Conservation (phyloP, 2,113 vertebrate species). For the Thymallus thymallus region DNA sequence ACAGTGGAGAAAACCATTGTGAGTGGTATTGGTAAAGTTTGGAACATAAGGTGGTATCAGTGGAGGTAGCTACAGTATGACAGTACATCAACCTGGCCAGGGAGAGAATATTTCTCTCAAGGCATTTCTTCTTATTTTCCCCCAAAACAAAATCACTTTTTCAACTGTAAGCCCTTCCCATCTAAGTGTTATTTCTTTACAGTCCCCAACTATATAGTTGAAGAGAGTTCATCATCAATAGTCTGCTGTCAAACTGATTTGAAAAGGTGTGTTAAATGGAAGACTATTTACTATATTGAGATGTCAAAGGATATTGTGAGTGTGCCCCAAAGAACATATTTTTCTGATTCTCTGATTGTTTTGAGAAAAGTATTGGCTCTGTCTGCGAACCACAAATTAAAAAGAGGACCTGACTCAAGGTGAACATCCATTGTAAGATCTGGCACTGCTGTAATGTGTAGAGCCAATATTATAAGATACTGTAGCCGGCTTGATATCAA, state of each 20-base stretch:
- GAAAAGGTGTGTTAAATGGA: neutral
- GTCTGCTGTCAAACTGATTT: neutral
- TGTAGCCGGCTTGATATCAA: neutral
- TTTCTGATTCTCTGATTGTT: neutral
- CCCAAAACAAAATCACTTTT: conserved; percentile 36
- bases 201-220: neutral
- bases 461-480: no score
- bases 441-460: neutral
- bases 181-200: conserved; percentile 9
- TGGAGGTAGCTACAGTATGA: no score
- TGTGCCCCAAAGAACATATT: no score
- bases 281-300: neutral
- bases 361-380: neutral
- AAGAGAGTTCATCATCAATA: no score
- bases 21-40: no score
- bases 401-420: neutral
- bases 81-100: conserved; percentile 29
- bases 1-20: no score
- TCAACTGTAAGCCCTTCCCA: conserved; percentile 29
- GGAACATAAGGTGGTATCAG: no score
- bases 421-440: neutral
- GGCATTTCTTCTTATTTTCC: conserved; percentile 56
- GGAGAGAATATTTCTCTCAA: conserved; percentile 48
- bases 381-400: neutral
- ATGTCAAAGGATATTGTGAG: neutral